Percentiles rank a stretch among this genome's conserved stretches.
phyloP scores from a whole-genome alignment of 2,888 invertebrate genomes.

The Fabriciana adippe region DNA sequence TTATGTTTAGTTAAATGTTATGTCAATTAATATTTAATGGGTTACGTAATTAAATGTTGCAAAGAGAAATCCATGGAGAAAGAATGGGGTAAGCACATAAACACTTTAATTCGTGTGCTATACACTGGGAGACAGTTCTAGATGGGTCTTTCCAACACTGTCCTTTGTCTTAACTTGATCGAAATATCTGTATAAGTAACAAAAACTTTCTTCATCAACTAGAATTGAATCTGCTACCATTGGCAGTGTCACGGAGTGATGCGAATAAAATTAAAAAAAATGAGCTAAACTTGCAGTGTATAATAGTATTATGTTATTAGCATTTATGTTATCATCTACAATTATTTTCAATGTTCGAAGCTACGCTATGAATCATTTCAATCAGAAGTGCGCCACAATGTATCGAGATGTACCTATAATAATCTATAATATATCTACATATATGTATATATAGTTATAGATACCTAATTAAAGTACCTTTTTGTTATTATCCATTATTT shows the following conservation, averaged over 20 bases:
- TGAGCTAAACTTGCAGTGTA: slow-evolving; percentile 1
- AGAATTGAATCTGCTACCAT: no score
- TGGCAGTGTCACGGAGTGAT: no score
- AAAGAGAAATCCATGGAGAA: background rate
- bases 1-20: background rate
- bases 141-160: no score
- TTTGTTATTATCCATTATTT: no score
- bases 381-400: slow-evolving; percentile 20
- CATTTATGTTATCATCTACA: slow-evolving; percentile 15
- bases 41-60: background rate
- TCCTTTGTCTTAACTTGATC: no score
- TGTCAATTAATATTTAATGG: background rate
- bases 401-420: background rate
- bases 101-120: no score
- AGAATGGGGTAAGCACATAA: background rate
- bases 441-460: slow-evolving; percentile 10
- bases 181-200: no score
- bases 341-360: slow-evolving; percentile 11
- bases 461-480: no score
- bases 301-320: slow-evolving; percentile 1
- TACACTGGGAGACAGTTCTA: no score
- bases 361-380: slow-evolving; percentile 14
- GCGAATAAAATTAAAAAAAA: no score
- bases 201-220: no score
- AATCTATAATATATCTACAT: background rate